Base-by-base conservation (phyloP, 1,140 invertebrate genomes). In the Atta texana region DNA sequence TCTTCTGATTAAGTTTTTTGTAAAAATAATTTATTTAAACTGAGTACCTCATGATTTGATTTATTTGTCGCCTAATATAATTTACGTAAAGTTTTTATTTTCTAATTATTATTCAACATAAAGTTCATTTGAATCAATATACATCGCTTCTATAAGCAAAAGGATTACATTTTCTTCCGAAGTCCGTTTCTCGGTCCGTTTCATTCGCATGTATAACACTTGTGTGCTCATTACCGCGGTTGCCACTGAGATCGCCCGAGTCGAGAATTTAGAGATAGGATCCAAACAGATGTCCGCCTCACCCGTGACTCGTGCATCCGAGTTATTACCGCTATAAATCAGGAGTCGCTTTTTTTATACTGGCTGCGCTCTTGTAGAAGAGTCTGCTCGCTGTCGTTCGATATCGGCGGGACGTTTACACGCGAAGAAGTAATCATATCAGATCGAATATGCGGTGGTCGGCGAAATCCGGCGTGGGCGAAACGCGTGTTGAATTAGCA, bases 241-340 rank as follows among this genome's bases (percentile, higher is more conserved):
- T 39, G 63, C 59, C 49, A 80, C 87, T 64, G 76, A 66, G 82
- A 59, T 81, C 34, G 39, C 12, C 44, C 81, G 57, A 75, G 81
- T 75, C 71, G 68, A 28, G 57, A 74, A 76, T 76, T 85, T 85
- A 75, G 39, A 66, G 72, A 86, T 86, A 78, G 63, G 49, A 86
- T 80, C 61, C 84, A 78, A 85, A 86, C 84, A 86, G 84, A 86
- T 86, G 84, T 86, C 51, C 21, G 63, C 24, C 8, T 69, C 31
- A 44, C 51, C 12, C 51, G 24, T 76, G 72, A 77, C 61, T 76
- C 66, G 53, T 75, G 78, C 76, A 84, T 76, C 64, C 89, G 76
- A 88, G 84, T 88, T 89, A 74, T 86, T 91, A 88, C 74, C 68
- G 31, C 74, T 53, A 89, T 89, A 85, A 89, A 89, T 89, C 87